Evolutionary conservation across 2,888 invertebrate genomes (phyloP), one percentile per base, ranked within the genome.

Genomic region (Cephus runcator): DNA sequence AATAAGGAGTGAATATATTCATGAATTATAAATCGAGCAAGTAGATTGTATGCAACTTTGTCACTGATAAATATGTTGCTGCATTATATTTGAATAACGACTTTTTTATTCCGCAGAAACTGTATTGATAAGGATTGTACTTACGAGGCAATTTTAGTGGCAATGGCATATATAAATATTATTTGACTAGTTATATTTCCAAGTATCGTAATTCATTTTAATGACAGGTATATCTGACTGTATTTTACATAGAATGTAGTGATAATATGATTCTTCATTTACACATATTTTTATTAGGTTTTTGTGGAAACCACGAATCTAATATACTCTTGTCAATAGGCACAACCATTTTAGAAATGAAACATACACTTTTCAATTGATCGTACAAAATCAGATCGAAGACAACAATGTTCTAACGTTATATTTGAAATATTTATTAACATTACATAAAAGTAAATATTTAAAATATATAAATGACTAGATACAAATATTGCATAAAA

Each of bases 401-500:
- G 23, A 23, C 56, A 56, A 23, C 23, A 56, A 56, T 9, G 56
- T 1, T 56, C 56, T 56, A 56, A 56, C 56, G 56, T 86, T 86
- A 83, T 88, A 87, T 85, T 83, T 82, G 56, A 86, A 86, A 88
- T 88, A 88, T 91, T 91, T 91, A 90, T 91, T 89, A 91, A 91
- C 90, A 90, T 90, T 90, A 91, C 89, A 90, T 89, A 89, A 90
- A 89, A 88, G 87, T 90, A 90, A 91, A 89, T 90, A 88, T 90
- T 90, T 89, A 89, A 90, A 90, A 88, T 88, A 89, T 90, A 89
- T 87, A 90, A 89, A 90, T 91, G 91, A 91, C 91, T 91, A 91
- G 91, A 91, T 91, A 90, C 87, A 91, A 90, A 90, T 90, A 90
- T 91, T 90, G 90, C 90, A 87, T 90, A 90, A 80, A 91, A 91